A percentile compares a stretch with the other conserved stretches of the same genome.
These are phyloP conservation scores for Odontocerum albicorne DNA, from an alignment of 2,888 invertebrate genomes.

Conservation along the genomic window DNA sequence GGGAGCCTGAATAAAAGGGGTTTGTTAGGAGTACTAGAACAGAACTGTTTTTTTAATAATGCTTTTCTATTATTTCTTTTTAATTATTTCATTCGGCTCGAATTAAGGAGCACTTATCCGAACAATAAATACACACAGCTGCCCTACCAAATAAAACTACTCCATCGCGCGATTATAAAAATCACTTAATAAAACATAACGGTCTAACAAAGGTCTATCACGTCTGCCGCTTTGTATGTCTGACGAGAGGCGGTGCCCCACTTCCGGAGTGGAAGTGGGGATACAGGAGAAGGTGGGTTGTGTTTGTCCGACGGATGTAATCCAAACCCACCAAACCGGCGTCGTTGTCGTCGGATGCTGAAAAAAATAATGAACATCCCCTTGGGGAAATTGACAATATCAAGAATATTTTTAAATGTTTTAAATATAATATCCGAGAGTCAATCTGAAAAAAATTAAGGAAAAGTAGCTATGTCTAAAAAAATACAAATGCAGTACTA, in stretches of 20 bases:
- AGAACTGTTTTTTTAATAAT: neutral
- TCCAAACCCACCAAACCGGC: slow-evolving; percentile 22
- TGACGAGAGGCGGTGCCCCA: neutral
- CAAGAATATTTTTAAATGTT: too few species aligned
- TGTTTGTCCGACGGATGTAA: slow-evolving; percentile 29
- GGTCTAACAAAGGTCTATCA: slow-evolving; percentile 12
- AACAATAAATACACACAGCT: slow-evolving; percentile 21
- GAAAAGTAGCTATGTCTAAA: too few species aligned
- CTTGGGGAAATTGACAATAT: too few species aligned
- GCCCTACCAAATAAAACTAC: neutral
- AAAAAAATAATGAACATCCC: slow-evolving; percentile 10
- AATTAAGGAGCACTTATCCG: slow-evolving; percentile 10
- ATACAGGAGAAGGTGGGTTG: slow-evolving; percentile 13
- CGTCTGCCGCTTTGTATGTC: slow-evolving; percentile 5
- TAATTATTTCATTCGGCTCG: slow-evolving; percentile 12
- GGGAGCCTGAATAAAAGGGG: too few species aligned
- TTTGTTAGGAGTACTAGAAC: neutral
- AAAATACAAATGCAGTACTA: too few species aligned
- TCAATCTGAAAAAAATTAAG: too few species aligned
- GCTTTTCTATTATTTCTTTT: slow-evolving; percentile 10
- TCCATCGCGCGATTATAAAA: slow-evolving; percentile 14
- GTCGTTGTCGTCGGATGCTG: slow-evolving; percentile 11
- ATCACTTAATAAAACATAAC: slow-evolving; percentile 17
- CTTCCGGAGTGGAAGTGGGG: slow-evolving; percentile 22
- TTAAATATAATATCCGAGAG: too few species aligned